These are phyloP conservation scores for Drosophila mulleri DNA, from an alignment of 2,888 invertebrate species.

Conservation along the genomic window DNA sequence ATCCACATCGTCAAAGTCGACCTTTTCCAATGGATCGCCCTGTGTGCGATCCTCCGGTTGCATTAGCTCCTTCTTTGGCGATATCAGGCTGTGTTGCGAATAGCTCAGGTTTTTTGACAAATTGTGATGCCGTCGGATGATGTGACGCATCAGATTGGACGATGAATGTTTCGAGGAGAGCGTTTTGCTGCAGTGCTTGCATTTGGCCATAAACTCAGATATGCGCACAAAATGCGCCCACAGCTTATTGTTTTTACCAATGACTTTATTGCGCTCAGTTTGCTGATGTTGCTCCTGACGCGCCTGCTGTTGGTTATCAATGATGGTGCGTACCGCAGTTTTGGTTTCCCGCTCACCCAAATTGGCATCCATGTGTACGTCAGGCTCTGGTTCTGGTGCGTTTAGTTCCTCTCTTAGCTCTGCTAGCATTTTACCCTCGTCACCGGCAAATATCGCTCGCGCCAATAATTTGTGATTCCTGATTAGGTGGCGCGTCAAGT, in stretches of 20 bases:
- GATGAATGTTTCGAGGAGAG: constrained; percentile 72
- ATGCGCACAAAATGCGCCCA: constrained; percentile 72
- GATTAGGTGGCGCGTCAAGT: constrained; percentile 71
- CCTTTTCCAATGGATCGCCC: constrained; percentile 66
- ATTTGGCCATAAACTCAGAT: constrained; percentile 71
- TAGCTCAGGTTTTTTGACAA: constrained; percentile 67
- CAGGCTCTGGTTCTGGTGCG: constrained; percentile 56
- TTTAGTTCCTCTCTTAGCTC: constrained; percentile 65
- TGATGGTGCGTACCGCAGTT: constrained; percentile 64
- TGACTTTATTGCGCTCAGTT: constrained; percentile 64
- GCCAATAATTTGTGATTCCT: constrained; percentile 65
- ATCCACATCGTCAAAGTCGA: constrained; percentile 73
- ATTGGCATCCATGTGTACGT: constrained; percentile 49
- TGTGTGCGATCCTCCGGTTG: constrained; percentile 44
- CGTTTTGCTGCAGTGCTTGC: constrained; percentile 71
- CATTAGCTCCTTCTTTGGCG: constrained; percentile 59
- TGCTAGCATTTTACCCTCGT: constrained; percentile 71
- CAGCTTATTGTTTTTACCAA: constrained; percentile 68
- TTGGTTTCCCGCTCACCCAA: constrained; percentile 67
- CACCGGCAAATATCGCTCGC: constrained; percentile 67
- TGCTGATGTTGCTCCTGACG: constrained; percentile 49
- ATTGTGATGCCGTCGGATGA: constrained; percentile 68
- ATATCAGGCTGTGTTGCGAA: constrained; percentile 65
- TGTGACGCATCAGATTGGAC: constrained; percentile 73
- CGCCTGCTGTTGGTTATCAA: constrained; percentile 49